Percentiles rank a stretch among this genome's conserved stretches.
Conservation (phyloP, 2,797 vertebrate species). For the Sylvilagus floridanus region DNA sequence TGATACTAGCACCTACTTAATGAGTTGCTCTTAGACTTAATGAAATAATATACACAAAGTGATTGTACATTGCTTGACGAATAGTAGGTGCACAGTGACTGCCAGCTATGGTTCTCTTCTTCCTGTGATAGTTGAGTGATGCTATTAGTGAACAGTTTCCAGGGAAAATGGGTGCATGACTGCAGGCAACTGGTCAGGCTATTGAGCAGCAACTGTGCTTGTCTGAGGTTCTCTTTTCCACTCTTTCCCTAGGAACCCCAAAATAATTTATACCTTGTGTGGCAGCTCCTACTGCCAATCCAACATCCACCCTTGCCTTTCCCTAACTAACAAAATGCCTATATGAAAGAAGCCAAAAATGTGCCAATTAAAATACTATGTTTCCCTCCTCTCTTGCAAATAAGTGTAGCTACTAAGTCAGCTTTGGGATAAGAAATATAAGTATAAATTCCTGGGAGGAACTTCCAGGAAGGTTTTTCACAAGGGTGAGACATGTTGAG, state of each 20-base stretch:
- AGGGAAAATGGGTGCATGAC: background rate
- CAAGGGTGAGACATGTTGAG: background rate
- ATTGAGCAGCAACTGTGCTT: background rate
- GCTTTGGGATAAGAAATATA: background rate
- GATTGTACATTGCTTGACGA: background rate
- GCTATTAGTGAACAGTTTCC: background rate
- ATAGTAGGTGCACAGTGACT: background rate
- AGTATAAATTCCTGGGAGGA: background rate
- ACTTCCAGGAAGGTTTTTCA: background rate
- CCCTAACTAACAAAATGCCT: conserved; percentile 35
- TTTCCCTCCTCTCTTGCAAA: background rate
- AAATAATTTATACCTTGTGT: background rate
- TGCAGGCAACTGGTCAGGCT: background rate
- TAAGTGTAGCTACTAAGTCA: background rate
- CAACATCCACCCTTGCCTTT: conserved; percentile 23
- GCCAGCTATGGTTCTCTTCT: background rate
- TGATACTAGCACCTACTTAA: background rate
- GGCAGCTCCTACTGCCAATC: background rate
- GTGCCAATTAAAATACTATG: background rate
- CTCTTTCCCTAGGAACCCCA: background rate
- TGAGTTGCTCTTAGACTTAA: background rate
- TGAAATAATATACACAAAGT: background rate
- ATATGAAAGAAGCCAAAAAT: background rate
- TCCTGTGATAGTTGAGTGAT: background rate
- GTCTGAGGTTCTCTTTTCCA: background rate